Evolutionary conservation across 2,113 vertebrate genomes (phyloP).

Genomic region (Ictidomys tridecemlineatus): DNA sequence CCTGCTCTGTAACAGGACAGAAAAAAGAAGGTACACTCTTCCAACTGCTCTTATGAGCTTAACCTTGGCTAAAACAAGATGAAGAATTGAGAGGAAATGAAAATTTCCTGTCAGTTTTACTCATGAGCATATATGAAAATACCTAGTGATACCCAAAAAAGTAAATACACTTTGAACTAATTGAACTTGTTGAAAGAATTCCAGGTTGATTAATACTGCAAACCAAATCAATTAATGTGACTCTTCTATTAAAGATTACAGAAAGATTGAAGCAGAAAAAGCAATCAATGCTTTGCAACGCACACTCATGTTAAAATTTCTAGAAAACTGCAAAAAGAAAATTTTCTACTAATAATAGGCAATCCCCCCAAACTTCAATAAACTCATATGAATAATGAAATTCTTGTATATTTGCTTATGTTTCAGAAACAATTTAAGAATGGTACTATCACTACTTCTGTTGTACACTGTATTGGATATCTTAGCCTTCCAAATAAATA

Average conservation of each 20-base stretch:
- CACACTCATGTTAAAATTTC: not conserved
- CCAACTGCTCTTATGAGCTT: not conserved
- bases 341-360: not conserved
- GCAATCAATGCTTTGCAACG: slow-evolving; percentile 2
- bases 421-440: not conserved
- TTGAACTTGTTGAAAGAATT: not conserved
- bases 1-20: not conserved
- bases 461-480: not conserved
- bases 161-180: not conserved
- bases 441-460: not conserved
- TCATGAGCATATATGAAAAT: not conserved
- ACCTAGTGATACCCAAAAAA: not conserved
- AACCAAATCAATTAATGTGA: slow-evolving; percentile 13
- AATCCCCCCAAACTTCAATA: not conserved
- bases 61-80: not conserved
- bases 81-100: slow-evolving; percentile 16
- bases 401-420: not conserved
- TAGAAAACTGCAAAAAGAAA: not conserved
- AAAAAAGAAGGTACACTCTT: not conserved
- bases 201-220: slow-evolving; percentile 20
- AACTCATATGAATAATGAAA: not conserved
- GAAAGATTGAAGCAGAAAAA: not conserved
- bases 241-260: not conserved
- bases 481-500: not conserved
- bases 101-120: not conserved